Base-by-base conservation (phyloP, 2,113 vertebrate genomes). In the Hippocampus comes region DNA sequence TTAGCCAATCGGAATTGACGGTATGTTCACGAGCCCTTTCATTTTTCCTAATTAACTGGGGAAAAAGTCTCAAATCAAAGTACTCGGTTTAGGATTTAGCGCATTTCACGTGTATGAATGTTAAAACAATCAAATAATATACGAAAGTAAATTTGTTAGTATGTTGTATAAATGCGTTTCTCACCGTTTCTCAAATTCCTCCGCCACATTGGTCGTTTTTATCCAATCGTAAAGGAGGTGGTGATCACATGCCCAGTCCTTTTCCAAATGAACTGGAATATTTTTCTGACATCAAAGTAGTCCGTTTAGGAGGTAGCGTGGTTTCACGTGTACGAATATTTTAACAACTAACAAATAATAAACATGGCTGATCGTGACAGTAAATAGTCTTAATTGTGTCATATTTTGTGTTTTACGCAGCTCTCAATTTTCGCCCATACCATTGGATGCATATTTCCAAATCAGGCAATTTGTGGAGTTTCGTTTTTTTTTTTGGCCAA, bases 1-100 rank as follows among this genome's bases (percentile, higher is more conserved):
- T 51, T 27, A 71, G 46, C 90, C 59, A 91, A 92, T 90, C 71
- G 67, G 49, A 55, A 68, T 17, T 73, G 0, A 1, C 0, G 41
- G 6, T n/a, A 1, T 1, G 25, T 3, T 27, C 46, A 70, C 55
- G 21, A 27, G n/a, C 34, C 0, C 18, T 1, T 38, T 17, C 30
- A 0, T 53, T 70, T 57, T 73, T 72, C 65, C 15, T 21, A 34
- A 34, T 30, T 48, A 0, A 15, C 48, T 18, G 17, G 7, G 7
- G 5, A 6, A 38, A 38, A 42, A 5, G 10, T 23, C 38, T 41
- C 4, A 25, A 56, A 56, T 41, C 3, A 46, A 55, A 55, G 20
- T 55, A 21, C 21, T 2, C 20, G 4, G 56, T 57, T 15, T 25
- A 12, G 11, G 11, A 57, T 5, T 56, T 56, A 23, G 3, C 10